Conservation (phyloP, 92 coral and sea anemone genomes). For the Porites lobata region DNA sequence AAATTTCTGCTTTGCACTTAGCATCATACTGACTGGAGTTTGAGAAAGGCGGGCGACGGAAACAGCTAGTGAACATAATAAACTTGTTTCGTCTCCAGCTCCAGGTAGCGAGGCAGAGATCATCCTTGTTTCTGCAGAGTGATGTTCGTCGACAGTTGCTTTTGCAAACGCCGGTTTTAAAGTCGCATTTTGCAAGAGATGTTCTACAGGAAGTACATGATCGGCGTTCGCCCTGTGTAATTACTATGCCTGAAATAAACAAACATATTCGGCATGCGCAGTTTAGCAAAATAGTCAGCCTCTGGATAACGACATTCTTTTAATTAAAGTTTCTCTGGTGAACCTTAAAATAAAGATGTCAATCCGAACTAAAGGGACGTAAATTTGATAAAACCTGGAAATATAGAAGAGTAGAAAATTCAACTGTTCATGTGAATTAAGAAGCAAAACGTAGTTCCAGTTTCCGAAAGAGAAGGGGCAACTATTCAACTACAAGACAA, state of each 20-base stretch:
- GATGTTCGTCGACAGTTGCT: constrained; percentile 47
- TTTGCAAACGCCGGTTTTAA: constrained; percentile 26
- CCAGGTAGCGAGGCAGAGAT: constrained; percentile 74
- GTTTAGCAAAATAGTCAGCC: too few relatives aligned
- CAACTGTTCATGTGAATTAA: too few relatives aligned
- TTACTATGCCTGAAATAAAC: not conserved
- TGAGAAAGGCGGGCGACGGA: constrained; percentile 65
- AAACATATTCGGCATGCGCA: not conserved
- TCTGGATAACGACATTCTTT: too few relatives aligned
- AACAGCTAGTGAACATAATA: constrained; percentile 56
- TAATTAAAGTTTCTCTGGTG: too few relatives aligned
- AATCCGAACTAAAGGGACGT: too few relatives aligned
- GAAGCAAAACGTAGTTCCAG: too few relatives aligned
- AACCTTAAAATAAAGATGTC: too few relatives aligned
- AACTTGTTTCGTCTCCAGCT: constrained; percentile 12
- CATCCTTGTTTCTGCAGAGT: constrained; percentile 44
- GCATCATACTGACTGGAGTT: constrained; percentile 28
- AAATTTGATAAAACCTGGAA: too few relatives aligned
- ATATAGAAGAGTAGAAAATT: too few relatives aligned
- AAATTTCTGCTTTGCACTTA: constrained; percentile 43
- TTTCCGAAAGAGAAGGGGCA: too few relatives aligned
- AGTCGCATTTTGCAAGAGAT: constrained; percentile 37
- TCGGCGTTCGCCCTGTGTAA: not conserved
- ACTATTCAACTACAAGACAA: too few relatives aligned
- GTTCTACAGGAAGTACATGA: constrained; percentile 30